Evolutionary conservation across 2,888 invertebrate species (phyloP), one percentile per base, ranked within the genome.

Genomic region (Eucriotettix oculatus): DNA sequence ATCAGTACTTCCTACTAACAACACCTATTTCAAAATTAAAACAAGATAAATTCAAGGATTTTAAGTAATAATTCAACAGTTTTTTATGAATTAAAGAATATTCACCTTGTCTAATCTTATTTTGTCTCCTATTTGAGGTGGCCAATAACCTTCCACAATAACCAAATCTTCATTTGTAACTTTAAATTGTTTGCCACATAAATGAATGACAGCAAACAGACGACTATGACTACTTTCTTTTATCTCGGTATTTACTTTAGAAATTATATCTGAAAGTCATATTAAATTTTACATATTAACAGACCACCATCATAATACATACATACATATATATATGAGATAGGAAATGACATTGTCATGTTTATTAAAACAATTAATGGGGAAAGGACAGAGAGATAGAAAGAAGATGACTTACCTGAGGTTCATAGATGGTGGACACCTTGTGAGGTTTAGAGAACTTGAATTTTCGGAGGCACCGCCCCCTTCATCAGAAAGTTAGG

Each of bases 91-190:
- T 10, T 9, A 48, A 48, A 14, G 2, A 48, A 48, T 7, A 2
- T 48, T 48, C 68, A 79, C 87, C 77, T 94, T 94, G 68, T 93
- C 90, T 56, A 93, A 73, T 64, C 79, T 82, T 58, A 94, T 80
- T 73, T 83, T 75, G 69, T 93, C 92, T 1, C 91, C 90, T 60
- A 82, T 79, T 58, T 81, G 82, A 1, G 91, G 90, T 42, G 88
- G 86, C 90, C 91, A 91, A 68, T 84, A 83, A 0, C 90, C 90
- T 73, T 89, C 86, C 1, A 93, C 76, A 0, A 91, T 78, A 42
- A 94, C 78, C 5, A 93, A 75, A 73, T 94, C 94, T n/a, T 87
- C 90, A 61, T 84, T 79, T 0, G 91, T 90, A 0, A 94, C 79
- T 73, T 90, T 86, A 74, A 85, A 89, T 69, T 93, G 93, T 72